Evolutionary conservation across 2,888 invertebrate species (phyloP).

Genomic region (Coelogynopora nodosa): DNA sequence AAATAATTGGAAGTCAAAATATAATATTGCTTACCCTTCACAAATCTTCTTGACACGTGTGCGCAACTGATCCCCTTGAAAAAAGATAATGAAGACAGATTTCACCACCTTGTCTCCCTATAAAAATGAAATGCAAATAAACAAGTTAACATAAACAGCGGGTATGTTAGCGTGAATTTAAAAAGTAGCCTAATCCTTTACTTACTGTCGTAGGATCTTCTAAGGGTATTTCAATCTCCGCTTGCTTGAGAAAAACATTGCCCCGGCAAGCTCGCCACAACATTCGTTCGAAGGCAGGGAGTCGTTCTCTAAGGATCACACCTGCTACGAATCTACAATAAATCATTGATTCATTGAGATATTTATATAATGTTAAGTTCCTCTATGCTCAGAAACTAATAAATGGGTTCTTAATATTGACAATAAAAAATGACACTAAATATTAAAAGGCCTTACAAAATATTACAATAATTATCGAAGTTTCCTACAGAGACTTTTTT

Average conservation of each 20-base stretch:
- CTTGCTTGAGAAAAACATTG: conserved; percentile 85
- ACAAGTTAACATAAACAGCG: neutral
- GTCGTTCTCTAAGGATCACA: conserved; percentile 86
- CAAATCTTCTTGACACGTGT: conserved; percentile 97
- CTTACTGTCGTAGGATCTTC: conserved; percentile 76
- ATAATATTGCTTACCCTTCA: conserved; percentile 70
- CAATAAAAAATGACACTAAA: no score
- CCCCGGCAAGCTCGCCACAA: conserved; percentile 96
- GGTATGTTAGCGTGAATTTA: no score
- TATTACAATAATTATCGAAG: no score
- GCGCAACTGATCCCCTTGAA: conserved; percentile 94
- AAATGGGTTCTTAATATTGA: no score
- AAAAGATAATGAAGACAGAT: conserved; percentile 78
- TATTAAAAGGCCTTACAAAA: no score
- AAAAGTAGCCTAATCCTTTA: neutral
- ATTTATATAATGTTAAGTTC: no score
- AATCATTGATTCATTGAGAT: no score
- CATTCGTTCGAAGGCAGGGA: conserved; percentile 93
- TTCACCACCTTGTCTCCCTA: conserved; percentile 86
- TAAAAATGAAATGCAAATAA: neutral
- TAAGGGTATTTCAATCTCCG: conserved; percentile 82
- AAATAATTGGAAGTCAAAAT: neutral
- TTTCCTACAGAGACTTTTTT: no score
- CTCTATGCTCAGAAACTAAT: no score
- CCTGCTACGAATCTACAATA: conserved; percentile 98